Conservation (phyloP, 2,888 invertebrate genomes). For the Nephrotoma appendiculata region DNA sequence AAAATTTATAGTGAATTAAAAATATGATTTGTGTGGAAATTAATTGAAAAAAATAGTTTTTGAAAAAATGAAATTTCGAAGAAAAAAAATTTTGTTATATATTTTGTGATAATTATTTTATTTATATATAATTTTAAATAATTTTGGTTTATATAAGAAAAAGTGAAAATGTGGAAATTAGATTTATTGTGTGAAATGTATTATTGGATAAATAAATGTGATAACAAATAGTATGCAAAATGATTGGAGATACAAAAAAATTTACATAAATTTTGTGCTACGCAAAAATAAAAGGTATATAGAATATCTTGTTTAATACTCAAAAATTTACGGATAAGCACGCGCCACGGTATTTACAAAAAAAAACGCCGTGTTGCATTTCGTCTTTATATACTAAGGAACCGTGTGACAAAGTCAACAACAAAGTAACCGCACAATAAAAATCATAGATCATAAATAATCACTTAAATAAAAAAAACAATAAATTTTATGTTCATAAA, state of each 20-base stretch:
- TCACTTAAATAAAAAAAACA: not conserved
- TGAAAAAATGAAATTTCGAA: not conserved
- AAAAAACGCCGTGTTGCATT: not conserved
- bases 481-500: not conserved
- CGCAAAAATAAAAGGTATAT: not conserved
- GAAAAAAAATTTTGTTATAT: not conserved
- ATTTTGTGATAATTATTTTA: not conserved
- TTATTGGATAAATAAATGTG: not conserved
- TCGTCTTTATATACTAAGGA: not conserved
- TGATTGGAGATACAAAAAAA: not conserved
- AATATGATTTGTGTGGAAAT: not conserved
- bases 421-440: not conserved
- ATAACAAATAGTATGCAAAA: not conserved
- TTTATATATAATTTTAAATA: not conserved
- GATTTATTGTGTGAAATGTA: not conserved
- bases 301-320: not conserved
- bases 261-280: not conserved
- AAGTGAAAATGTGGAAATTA: not conserved
- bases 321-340: conserved; percentile 1
- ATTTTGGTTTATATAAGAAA: not conserved
- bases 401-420: not conserved
- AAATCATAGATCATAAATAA: conserved; percentile 4
- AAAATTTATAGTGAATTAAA: not conserved
- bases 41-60: not conserved
- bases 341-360: not conserved